Percentiles rank a stretch among this genome's conserved stretches.
Evolutionary conservation across 2,113 vertebrate genomes (phyloP).

Genomic region (Zootoca vivipara): DNA sequence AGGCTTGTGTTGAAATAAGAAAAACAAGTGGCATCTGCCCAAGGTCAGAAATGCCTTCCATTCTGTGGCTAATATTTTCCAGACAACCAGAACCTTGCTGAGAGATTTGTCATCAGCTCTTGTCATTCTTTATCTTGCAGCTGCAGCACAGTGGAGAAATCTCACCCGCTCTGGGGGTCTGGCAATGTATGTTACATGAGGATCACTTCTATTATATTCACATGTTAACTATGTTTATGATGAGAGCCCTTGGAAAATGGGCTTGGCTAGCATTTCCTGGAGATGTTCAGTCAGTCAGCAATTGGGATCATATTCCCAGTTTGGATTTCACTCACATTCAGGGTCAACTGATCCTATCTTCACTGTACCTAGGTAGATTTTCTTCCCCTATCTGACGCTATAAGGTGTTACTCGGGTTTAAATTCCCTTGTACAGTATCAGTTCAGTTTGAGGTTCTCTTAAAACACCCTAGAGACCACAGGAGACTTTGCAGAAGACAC

Average conservation of each 20-base stretch:
- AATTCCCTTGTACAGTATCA: too few relatives aligned
- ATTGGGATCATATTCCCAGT: conserved; percentile 53
- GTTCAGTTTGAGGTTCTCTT: too few relatives aligned
- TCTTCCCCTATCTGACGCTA: background rate
- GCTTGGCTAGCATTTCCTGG: conserved; percentile 47
- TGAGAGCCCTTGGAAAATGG: conserved; percentile 56
- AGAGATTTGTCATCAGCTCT: conserved; percentile 62
- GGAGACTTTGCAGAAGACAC: too few relatives aligned
- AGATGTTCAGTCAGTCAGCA: conserved; percentile 50
- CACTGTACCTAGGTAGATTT: background rate
- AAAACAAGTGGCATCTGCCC: conserved; percentile 57
- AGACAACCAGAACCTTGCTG: conserved; percentile 60
- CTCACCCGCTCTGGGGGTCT: conserved; percentile 53
- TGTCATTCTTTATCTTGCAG: conserved; percentile 58
- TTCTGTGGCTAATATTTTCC: conserved; percentile 57
- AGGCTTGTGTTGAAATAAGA: conserved; percentile 48
- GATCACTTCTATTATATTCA: conserved; percentile 60
- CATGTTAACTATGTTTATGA: conserved; percentile 64
- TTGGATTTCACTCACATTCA: conserved; percentile 37
- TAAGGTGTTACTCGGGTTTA: too few relatives aligned
- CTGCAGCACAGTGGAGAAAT: conserved; percentile 59
- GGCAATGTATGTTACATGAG: conserved; percentile 55
- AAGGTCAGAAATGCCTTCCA: conserved; percentile 38
- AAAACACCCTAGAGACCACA: too few relatives aligned
- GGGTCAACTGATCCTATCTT: conserved; percentile 53